A percentile compares a stretch with the other conserved stretches of the same genome.
Evolutionary conservation across 2,888 invertebrate genomes (phyloP).

Genomic region (Pachydiplax longipennis): DNA sequence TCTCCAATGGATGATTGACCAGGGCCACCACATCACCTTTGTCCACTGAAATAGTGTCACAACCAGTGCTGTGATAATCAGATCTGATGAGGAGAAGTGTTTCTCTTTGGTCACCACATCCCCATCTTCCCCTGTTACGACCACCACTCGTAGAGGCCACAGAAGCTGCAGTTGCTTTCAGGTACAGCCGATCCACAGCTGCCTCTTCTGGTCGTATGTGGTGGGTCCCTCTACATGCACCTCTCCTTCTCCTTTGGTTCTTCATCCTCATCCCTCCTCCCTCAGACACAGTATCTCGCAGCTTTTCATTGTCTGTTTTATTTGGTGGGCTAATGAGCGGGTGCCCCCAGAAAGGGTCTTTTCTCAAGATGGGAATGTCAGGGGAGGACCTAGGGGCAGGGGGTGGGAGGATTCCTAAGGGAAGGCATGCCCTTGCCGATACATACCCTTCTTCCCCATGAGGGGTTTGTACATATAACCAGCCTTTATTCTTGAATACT

Average conservation of each 20-base stretch:
- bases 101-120: conserved; percentile 62
- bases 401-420: conserved; percentile 75
- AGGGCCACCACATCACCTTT: conserved; percentile 80
- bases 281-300: conserved; percentile 72
- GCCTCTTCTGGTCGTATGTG: conserved; percentile 54
- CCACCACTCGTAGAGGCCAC: conserved; percentile 47
- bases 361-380: neutral
- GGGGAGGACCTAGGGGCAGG: conserved; percentile 63
- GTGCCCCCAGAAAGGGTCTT: neutral
- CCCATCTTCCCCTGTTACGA: conserved; percentile 52
- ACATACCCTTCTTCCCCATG: conserved; percentile 87
- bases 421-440: conserved; percentile 77
- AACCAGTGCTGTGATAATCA: conserved; percentile 69
- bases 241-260: conserved; percentile 54
- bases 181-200: conserved; percentile 75
- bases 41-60: conserved; percentile 68
- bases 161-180: conserved; percentile 67
- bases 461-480: conserved; percentile 86
- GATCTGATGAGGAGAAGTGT: conserved; percentile 74
- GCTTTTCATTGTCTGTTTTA: conserved; percentile 80
- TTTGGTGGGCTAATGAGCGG: conserved; percentile 58
- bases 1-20: conserved; percentile 66
- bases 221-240: conserved; percentile 56
- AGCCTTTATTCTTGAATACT: conserved; percentile 83
- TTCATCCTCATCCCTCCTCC: conserved; percentile 60